These are phyloP conservation scores for Papilio helenus DNA, from an alignment of 1,140 invertebrate species.

Conservation along the genomic window DNA sequence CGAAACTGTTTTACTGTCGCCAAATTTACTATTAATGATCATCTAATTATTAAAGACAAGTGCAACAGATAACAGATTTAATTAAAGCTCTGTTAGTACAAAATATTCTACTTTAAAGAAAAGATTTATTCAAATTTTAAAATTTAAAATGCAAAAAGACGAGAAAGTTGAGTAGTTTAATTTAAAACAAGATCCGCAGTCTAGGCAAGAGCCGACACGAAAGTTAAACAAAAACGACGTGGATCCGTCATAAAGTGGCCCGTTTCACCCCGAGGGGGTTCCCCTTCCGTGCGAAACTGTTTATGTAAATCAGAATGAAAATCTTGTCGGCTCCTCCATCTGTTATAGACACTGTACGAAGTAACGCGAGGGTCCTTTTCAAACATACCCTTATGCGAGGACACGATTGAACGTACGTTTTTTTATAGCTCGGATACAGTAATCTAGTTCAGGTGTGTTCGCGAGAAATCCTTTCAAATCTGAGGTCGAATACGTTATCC, in stretches of 20 bases:
- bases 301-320: conserved; percentile 68
- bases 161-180: conserved; percentile 31
- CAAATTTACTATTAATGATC: too few relatives aligned
- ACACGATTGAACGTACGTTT: conserved; percentile 68
- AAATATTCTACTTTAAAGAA: too few relatives aligned
- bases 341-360: conserved; percentile 59
- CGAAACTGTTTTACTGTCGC: background rate
- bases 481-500: conserved; percentile 75
- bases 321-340: conserved; percentile 58
- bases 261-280: conserved; percentile 43
- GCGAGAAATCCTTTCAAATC: conserved; percentile 67
- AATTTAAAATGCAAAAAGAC: conserved; percentile 15
- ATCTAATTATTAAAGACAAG: too few relatives aligned
- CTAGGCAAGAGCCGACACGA: conserved; percentile 15
- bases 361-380: conserved; percentile 66
- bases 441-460: conserved; percentile 75
- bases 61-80: background rate
- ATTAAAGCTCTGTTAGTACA: background rate
- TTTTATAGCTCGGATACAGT: conserved; percentile 74
- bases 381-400: conserved; percentile 55
- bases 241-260: conserved; percentile 40
- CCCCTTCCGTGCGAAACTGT: conserved; percentile 58
- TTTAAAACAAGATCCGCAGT: conserved; percentile 31
- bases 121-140: background rate
- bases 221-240: conserved; percentile 39